phyloP scores from a whole-genome alignment of 2,888 invertebrate genomes.

The Phlogophora meticulosa region DNA sequence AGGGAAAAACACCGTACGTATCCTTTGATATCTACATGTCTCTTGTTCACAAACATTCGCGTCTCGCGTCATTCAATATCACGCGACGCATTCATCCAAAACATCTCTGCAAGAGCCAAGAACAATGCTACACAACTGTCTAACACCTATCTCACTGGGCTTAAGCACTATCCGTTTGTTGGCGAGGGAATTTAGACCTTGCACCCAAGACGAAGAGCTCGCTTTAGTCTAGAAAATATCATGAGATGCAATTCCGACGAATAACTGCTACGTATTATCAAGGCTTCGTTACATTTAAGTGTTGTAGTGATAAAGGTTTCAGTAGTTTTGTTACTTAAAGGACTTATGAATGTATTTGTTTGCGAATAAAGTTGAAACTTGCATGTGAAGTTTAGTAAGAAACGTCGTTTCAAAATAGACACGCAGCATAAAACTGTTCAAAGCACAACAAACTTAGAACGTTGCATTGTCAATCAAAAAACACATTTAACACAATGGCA shows the following conservation, averaged over 20 bases:
- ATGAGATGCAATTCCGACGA: conserved; percentile 76
- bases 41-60: conserved; percentile 62
- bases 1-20: conserved; percentile 48
- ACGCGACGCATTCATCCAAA: conserved; percentile 70
- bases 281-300: conserved; percentile 75
- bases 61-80: conserved; percentile 66
- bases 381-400: not conserved
- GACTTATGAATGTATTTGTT: not conserved
- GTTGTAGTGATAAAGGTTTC: conserved; percentile 24
- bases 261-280: conserved; percentile 76
- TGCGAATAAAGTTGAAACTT: conserved; percentile 8
- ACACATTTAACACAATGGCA: conserved; percentile 72
- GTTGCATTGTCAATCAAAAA: conserved; percentile 74
- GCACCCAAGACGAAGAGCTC: conserved; percentile 47
- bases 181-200: conserved; percentile 59
- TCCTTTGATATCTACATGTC: conserved; percentile 63
- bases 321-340: not conserved
- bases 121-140: conserved; percentile 74
- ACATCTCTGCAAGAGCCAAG: conserved; percentile 68
- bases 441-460: conserved; percentile 74
- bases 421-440: conserved; percentile 67
- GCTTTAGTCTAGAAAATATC: conserved; percentile 34
- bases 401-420: conserved; percentile 25
- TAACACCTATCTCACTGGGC: conserved; percentile 70
- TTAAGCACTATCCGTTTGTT: conserved; percentile 55